These are phyloP conservation scores for Tachycineta bicolor DNA, from an alignment of 2,113 vertebrate species.

Conservation along the genomic window DNA sequence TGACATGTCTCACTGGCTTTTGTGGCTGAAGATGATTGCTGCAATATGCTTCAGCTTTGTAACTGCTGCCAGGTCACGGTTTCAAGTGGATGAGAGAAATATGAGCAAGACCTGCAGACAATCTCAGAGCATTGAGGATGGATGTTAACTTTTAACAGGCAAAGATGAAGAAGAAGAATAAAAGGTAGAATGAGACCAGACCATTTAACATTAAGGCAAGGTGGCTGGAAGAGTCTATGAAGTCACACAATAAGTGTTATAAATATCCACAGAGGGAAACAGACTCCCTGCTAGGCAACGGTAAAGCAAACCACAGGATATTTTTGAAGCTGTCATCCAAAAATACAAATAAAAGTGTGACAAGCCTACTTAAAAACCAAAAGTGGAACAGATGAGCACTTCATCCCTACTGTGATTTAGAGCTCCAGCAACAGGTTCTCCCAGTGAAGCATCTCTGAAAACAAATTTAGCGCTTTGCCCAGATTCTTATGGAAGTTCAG, in stretches of 20 bases:
- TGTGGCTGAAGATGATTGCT: not conserved
- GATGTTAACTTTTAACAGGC: not conserved
- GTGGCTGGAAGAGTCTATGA: conserved; percentile 2
- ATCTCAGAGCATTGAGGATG: not conserved
- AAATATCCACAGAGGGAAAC: conserved; percentile 39
- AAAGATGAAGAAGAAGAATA: not conserved
- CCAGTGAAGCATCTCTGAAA: not conserved
- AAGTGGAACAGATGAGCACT: conserved; percentile 47
- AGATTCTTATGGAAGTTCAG: conserved; percentile 13
- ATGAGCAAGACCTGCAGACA: not conserved
- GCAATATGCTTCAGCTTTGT: not conserved
- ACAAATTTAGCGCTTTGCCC: not conserved
- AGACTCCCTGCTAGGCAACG: conserved; percentile 43
- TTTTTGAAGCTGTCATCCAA: conserved; percentile 46
- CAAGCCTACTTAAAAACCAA: conserved; percentile 36
- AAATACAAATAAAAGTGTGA: conserved; percentile 55
- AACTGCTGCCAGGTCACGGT: not conserved
- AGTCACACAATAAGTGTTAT: conserved; percentile 26
- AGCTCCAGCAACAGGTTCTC: not conserved
- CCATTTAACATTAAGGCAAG: not conserved
- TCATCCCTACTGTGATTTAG: conserved; percentile 33
- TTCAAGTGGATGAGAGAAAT: not conserved
- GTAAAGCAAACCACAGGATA: conserved; percentile 27
- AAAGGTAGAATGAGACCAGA: conserved; percentile 1
- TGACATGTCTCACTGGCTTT: not conserved